These are phyloP conservation scores for Setipinna tenuifilis DNA, from an alignment of 2,797 vertebrate genomes.

Conservation along the genomic window DNA sequence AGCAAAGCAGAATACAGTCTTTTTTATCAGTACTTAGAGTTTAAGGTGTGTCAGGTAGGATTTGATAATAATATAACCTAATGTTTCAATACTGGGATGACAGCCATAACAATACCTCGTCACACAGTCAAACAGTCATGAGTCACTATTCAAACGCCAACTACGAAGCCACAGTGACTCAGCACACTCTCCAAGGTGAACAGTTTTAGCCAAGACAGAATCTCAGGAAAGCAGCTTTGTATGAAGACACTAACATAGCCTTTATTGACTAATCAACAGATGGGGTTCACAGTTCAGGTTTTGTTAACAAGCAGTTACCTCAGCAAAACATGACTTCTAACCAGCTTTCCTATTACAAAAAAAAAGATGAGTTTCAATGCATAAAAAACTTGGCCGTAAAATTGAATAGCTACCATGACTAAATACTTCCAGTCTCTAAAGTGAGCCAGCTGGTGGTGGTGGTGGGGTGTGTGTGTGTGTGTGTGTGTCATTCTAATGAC, in stretches of 20 bases:
- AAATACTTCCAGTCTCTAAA: neutral
- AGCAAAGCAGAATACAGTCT: neutral
- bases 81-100: neutral
- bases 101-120: neutral
- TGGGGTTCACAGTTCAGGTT: neutral
- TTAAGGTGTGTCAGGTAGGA: neutral
- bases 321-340: neutral
- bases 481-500: too few species aligned
- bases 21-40: neutral
- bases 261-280: constrained; percentile 31
- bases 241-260: constrained; percentile 16
- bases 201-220: neutral
- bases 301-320: neutral
- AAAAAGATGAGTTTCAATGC: neutral
- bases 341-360: neutral
- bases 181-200: neutral
- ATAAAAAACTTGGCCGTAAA: neutral
- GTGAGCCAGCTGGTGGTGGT: neutral
- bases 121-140: neutral
- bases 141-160: neutral
- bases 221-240: neutral
- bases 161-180: neutral
- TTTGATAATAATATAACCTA: neutral
- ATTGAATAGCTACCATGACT: neutral
- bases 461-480: neutral